phyloP scores from a whole-genome alignment of 2,888 invertebrate genomes.

The Unio pictorum region DNA sequence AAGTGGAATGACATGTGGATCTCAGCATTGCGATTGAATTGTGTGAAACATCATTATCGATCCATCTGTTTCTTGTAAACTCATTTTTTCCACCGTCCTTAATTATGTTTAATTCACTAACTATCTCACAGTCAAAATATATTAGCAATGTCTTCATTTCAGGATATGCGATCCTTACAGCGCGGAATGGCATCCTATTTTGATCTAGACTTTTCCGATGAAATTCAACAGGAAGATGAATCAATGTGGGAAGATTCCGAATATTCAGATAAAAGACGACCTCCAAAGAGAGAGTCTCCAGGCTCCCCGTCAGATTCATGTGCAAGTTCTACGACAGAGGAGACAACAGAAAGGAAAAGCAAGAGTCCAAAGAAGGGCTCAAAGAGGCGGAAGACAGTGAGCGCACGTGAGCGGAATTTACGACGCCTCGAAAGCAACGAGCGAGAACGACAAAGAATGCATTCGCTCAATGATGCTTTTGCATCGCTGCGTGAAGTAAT shows the following conservation, averaged over 20 bases:
- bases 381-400: conserved; percentile 82
- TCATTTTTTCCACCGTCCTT: no score
- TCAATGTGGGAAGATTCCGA: conserved; percentile 50
- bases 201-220: conserved; percentile 44
- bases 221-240: conserved; percentile 37
- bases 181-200: conserved; percentile 33
- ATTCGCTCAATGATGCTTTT: conserved; percentile 91
- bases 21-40: no score
- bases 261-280: conserved; percentile 35
- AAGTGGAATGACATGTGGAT: no score
- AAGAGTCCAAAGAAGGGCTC: conserved; percentile 51
- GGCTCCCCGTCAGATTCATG: conserved; percentile 66
- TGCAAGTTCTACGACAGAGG: conserved; percentile 60
- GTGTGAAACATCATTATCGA: no score
- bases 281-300: conserved; percentile 53
- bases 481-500: conserved; percentile 89
- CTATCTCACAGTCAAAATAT: no score
- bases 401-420: conserved; percentile 88
- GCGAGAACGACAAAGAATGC: conserved; percentile 92
- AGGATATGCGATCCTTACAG: conserved; percentile 38
- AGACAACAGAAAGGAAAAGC: conserved; percentile 51
- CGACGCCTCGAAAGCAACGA: conserved; percentile 92
- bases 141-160: conserved; percentile 7
- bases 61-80: no score
- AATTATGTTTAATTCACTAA: no score